Conservation (phyloP, 2,113 vertebrate genomes). For the Ploceus nigricollis region DNA sequence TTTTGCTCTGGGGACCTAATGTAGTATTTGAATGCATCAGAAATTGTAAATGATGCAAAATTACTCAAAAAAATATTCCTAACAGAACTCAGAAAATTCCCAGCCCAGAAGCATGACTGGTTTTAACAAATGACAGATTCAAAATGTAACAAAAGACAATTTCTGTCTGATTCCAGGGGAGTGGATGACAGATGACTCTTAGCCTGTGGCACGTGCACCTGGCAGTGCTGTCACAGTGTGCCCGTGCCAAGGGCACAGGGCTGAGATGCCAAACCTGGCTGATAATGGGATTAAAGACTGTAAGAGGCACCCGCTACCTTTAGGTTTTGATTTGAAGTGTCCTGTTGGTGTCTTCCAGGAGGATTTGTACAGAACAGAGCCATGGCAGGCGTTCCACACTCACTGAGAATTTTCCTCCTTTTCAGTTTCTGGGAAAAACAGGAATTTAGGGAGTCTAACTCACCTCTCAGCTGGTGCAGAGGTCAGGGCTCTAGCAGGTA, state of each 20-base stretch:
- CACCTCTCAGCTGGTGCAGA: not conserved
- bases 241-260: not conserved
- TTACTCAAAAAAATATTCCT: not conserved
- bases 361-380: not conserved
- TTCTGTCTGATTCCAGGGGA: not conserved
- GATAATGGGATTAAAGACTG: not conserved
- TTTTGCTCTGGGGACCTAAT: conserved; percentile 16
- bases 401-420: not conserved
- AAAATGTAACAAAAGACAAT: not conserved
- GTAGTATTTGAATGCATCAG: not conserved
- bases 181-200: not conserved
- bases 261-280: not conserved
- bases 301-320: not conserved
- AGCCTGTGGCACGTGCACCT: not conserved
- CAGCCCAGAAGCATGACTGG: not conserved
- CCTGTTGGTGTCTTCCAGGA: not conserved
- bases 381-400: fast-evolving
- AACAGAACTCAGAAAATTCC: not conserved
- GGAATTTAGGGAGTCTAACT: not conserved
- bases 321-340: not conserved
- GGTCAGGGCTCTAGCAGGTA: not conserved
- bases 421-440: not conserved
- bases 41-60: conserved; percentile 15
- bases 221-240: not conserved
- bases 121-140: not conserved